Evolutionary conservation across 2,113 vertebrate species (phyloP).

Genomic region (Salminus brasiliensis): DNA sequence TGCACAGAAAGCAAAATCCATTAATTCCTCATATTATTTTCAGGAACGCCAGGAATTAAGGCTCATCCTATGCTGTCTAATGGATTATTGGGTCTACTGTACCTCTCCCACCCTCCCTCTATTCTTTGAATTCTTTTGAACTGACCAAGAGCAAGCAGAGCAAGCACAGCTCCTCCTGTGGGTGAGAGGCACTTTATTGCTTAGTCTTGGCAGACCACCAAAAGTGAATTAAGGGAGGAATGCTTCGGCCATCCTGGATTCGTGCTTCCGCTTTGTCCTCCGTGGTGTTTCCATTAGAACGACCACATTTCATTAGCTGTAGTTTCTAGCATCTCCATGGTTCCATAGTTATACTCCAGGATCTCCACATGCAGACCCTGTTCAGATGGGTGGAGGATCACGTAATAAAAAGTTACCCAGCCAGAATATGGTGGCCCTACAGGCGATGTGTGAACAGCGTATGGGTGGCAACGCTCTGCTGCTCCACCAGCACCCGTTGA

Average conservation of each 20-base stretch:
- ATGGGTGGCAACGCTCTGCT: slow-evolving; percentile 24
- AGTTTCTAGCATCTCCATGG: background rate
- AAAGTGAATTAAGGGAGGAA: slow-evolving; percentile 48
- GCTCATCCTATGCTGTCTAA: slow-evolving; percentile 8
- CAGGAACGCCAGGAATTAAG: slow-evolving; percentile 31
- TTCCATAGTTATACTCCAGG: too few species aligned
- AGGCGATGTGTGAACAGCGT: slow-evolving; percentile 6
- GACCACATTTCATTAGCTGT: slow-evolving; percentile 29
- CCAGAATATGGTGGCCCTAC: too few species aligned
- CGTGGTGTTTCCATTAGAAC: slow-evolving; percentile 23
- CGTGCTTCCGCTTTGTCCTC: slow-evolving; percentile 37
- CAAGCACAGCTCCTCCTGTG: slow-evolving; percentile 32
- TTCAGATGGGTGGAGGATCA: too few species aligned
- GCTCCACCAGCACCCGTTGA: background rate
- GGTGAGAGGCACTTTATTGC: slow-evolving; percentile 45
- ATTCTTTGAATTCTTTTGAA: background rate
- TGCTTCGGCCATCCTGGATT: slow-evolving; percentile 50
- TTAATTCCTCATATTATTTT: slow-evolving; percentile 18
- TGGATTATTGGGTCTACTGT: background rate
- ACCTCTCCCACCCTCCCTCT: background rate
- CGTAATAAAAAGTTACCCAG: too few species aligned
- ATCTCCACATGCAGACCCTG: too few species aligned
- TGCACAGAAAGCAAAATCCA: background rate
- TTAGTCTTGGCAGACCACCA: slow-evolving; percentile 47
- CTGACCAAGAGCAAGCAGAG: slow-evolving; percentile 23